Base-by-base conservation (phyloP, 2,888 invertebrate genomes). In the Agriopis aurantiaria region DNA sequence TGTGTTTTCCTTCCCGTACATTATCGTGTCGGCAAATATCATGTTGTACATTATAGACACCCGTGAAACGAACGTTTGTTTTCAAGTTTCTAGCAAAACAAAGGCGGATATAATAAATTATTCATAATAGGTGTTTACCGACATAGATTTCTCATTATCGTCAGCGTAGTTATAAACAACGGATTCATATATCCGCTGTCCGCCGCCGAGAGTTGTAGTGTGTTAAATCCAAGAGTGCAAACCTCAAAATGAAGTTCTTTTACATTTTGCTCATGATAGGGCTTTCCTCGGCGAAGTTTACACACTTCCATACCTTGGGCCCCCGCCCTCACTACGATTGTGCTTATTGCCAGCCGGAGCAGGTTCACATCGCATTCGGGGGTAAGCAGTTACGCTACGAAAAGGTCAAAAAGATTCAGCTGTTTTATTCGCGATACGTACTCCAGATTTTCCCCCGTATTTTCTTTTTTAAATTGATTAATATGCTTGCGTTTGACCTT, bases 341-440 rank as follows among this genome's bases (percentile, higher is more conserved):
- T 74, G 74, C 72, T 14, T 82, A 89, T 77, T 95, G 95, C 82
- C 96, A 96, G 85, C 96, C 96, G 0, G 96, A 96, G 84, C 96
- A 96, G 86, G 89, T 96, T 3, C 96, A 96, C 82, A 90, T 96
- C 70, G 88, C 96, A 10, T 96, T 95, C 80, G 96, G 96, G 77
- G 95, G 95, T 95, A 81, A 83, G 85, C 75, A 33, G 17, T 23
- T 23, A 23, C 17, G 17, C 17, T 23, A 23, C 17, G 17, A 23
- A 23, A 23, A 23, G 0, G 17, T 23, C 3, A 17, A 6, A 17
- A 9, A 1, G 43, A 8, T 14, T 8, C 14, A 0, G n/a, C 14
- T 5, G n/a, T 12, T 49, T 8, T 14, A 8, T 14, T 14, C 14
- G 12, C 7, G 12, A 33, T 33, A 33, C 17, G 5, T 33, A 33